Conservation (phyloP, 2,113 vertebrate species). For the Prunella himalayana region DNA sequence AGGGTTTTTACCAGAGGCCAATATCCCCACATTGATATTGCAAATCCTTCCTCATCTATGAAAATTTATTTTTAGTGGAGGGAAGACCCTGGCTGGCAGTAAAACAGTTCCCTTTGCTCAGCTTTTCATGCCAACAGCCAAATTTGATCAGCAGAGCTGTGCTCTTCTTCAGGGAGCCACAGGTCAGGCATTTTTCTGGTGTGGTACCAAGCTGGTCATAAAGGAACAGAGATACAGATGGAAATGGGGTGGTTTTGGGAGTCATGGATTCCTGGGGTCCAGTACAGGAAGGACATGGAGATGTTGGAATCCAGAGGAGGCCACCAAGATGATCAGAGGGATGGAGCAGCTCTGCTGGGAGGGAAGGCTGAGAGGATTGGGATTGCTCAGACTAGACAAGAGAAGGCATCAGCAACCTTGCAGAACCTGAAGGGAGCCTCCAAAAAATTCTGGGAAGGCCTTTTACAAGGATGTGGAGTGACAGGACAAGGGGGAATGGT, state of each 20-base stretch:
- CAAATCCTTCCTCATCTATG: background rate
- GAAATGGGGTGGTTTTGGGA: accelerated
- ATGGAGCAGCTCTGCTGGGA: background rate
- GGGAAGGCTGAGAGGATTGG: background rate
- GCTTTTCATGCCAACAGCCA: background rate
- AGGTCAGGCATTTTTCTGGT: background rate
- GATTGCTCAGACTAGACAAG: accelerated
- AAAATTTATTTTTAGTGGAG: background rate
- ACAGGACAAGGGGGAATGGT: background rate
- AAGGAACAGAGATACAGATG: background rate
- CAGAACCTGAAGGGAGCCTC: background rate
- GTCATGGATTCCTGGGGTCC: background rate
- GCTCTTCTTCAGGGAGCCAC: background rate
- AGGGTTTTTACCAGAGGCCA: background rate
- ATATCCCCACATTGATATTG: background rate
- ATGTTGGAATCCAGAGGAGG: background rate
- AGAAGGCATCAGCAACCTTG: background rate
- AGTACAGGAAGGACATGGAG: background rate
- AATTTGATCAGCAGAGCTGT: background rate
- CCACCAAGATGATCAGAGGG: background rate
- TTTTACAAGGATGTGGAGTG: background rate
- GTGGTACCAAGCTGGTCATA: background rate
- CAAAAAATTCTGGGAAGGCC: background rate
- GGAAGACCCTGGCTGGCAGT: background rate
- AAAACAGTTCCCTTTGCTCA: background rate